A percentile compares a stretch with the other conserved stretches of the same genome.
phyloP scores from a whole-genome alignment of 2,888 invertebrate genomes.

The Apodemia mormo region DNA sequence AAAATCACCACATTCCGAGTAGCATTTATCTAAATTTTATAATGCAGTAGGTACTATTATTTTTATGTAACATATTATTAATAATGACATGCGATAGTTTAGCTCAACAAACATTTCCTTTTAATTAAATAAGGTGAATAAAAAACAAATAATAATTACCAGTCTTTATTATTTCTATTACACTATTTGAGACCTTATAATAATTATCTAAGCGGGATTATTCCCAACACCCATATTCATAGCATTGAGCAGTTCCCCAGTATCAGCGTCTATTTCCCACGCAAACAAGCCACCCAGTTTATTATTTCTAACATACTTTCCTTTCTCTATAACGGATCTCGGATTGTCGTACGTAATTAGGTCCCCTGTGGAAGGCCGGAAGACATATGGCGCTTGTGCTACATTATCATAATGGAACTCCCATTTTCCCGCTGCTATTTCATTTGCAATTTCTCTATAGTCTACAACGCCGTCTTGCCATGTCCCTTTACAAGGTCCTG shows the following conservation, averaged over 20 bases:
- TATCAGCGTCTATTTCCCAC: constrained; percentile 76
- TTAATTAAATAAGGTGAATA: not conserved
- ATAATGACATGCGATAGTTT: not conserved
- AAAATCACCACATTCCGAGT: not conserved
- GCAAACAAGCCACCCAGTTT: constrained; percentile 73
- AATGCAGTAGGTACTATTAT: not conserved
- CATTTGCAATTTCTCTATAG: constrained; percentile 71
- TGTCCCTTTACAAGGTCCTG: constrained; percentile 71
- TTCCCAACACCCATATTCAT: constrained; percentile 77
- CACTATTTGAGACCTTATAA: constrained; percentile 42
- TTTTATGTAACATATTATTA: not conserved
- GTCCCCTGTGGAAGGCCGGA: constrained; percentile 66
- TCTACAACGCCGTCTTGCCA: constrained; percentile 78
- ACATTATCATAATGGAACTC: constrained; percentile 71
- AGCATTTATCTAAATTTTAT: not conserved
- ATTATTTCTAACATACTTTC: constrained; percentile 72
- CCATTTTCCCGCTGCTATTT: constrained; percentile 69
- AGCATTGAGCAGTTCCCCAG: constrained; percentile 71
- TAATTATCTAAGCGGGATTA: constrained; percentile 42
- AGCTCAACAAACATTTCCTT: constrained; percentile 11
- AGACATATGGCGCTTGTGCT: constrained; percentile 75
- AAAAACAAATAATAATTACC: constrained; percentile 31
- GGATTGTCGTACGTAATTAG: constrained; percentile 72
- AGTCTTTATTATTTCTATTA: constrained; percentile 38
- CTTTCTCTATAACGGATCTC: constrained; percentile 72